These are phyloP conservation scores for Lasioglossum villosulum DNA, from an alignment of 2,888 invertebrate species.

Conservation along the genomic window DNA sequence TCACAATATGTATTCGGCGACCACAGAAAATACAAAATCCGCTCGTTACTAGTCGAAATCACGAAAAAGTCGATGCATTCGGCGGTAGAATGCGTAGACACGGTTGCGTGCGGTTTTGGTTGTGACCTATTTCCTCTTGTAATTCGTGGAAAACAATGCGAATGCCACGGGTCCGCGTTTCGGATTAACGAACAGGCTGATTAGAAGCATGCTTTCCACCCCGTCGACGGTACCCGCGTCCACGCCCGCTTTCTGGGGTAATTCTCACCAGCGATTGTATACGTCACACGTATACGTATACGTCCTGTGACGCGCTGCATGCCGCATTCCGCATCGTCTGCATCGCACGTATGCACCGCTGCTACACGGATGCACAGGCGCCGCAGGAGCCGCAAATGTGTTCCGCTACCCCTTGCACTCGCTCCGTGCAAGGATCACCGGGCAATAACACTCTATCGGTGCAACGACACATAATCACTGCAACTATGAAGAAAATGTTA, in stretches of 20 bases:
- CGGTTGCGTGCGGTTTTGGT: not conserved
- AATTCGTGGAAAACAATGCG: slow-evolving; percentile 51
- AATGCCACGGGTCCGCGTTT: slow-evolving; percentile 28
- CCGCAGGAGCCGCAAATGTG: slow-evolving; percentile 60
- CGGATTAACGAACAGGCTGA: slow-evolving; percentile 65
- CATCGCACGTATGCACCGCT: slow-evolving; percentile 66
- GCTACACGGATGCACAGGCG: slow-evolving; percentile 61
- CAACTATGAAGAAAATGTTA: no score
- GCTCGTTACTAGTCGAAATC: not conserved
- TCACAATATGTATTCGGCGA: not conserved
- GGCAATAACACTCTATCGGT: slow-evolving; percentile 47
- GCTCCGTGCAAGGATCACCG: slow-evolving; percentile 33
- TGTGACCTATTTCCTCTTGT: slow-evolving; percentile 43
- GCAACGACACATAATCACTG: slow-evolving; percentile 7
- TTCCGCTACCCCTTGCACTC: slow-evolving; percentile 21
- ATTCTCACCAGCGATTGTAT: slow-evolving; percentile 59
- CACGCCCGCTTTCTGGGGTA: slow-evolving; percentile 21
- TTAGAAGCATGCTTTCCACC: slow-evolving; percentile 49
- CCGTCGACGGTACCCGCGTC: not conserved
- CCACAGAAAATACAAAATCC: not conserved
- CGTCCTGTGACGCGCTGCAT: slow-evolving; percentile 65
- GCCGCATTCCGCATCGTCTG: slow-evolving; percentile 73
- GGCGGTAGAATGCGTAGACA: not conserved
- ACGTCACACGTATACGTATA: slow-evolving; percentile 5
- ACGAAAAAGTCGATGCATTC: not conserved